These are phyloP conservation scores for Anthonomus grandis DNA, from an alignment of 1,140 invertebrate species.

Conservation along the genomic window DNA sequence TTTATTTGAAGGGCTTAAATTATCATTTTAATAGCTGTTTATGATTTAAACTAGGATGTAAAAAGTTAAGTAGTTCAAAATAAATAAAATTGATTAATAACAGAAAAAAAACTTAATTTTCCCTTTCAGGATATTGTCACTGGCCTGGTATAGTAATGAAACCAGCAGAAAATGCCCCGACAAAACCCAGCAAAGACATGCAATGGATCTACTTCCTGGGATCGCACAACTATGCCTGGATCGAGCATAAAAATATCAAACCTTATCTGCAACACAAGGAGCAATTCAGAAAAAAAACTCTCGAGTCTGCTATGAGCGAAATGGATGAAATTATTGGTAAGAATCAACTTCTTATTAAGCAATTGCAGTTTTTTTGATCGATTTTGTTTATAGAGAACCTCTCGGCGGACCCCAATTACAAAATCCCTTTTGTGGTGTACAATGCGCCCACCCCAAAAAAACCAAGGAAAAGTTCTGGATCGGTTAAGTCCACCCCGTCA, in stretches of 20 bases:
- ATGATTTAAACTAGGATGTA: background rate
- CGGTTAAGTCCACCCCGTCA: background rate
- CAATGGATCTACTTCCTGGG: conserved; percentile 94
- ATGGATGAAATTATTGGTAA: conserved; percentile 75
- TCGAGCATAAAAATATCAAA: conserved; percentile 81
- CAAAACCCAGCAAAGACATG: conserved; percentile 59
- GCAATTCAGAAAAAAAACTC: conserved; percentile 72
- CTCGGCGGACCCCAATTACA: conserved; percentile 13
- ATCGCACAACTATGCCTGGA: conserved; percentile 90
- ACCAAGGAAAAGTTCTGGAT: conserved; percentile 4
- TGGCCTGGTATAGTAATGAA: conserved; percentile 89
- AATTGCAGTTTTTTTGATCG: background rate
- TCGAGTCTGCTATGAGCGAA: conserved; percentile 74
- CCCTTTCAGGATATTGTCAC: conserved; percentile 75
- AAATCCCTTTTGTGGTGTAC: conserved; percentile 13
- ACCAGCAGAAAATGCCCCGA: conserved; percentile 55
- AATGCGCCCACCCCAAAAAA: conserved; percentile 8
- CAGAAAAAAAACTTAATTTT: background rate
- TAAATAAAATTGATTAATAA: no score
- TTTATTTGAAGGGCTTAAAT: background rate
- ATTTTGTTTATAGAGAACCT: conserved; percentile 7
- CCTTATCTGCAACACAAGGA: conserved; percentile 81
- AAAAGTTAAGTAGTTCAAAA: no score
- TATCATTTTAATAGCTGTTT: background rate
- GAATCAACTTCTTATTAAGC: background rate